A percentile compares a stretch with the other conserved stretches of the same genome.
phyloP scores from a whole-genome alignment of 2,113 vertebrate species.

The Passer montanus region DNA sequence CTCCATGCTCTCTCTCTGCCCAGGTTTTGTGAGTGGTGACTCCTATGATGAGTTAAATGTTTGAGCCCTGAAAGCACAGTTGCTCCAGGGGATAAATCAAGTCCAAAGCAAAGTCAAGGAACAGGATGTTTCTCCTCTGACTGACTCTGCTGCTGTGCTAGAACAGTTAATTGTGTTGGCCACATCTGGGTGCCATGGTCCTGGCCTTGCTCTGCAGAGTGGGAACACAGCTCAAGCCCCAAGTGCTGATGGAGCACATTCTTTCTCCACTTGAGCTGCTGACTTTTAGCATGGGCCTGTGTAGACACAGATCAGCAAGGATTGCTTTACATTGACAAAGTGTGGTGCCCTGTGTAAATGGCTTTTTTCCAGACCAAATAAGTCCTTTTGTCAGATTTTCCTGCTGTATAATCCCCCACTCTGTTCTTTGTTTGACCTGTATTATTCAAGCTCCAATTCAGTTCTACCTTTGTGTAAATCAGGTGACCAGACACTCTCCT shows the following conservation, averaged over 20 bases:
- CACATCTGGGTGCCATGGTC: background rate
- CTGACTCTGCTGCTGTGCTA: background rate
- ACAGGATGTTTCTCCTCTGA: background rate
- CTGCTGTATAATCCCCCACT: background rate
- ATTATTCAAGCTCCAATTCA: slow-evolving; percentile 10
- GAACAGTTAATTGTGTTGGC: background rate
- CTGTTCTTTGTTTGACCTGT: background rate
- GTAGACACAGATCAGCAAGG: background rate
- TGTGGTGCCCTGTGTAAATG: background rate
- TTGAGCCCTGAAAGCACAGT: background rate
- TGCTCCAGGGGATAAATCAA: background rate
- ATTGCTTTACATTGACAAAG: background rate
- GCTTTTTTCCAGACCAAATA: background rate
- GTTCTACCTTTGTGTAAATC: background rate
- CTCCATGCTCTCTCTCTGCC: background rate
- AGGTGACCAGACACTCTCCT: background rate
- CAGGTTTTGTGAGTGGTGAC: background rate
- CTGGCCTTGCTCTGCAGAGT: background rate
- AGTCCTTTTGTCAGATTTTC: background rate
- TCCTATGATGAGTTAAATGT: background rate
- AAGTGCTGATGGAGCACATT: background rate
- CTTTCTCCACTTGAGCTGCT: background rate
- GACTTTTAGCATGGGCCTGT: background rate
- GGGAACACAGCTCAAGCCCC: fast-evolving
- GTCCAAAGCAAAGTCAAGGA: background rate